Conservation (phyloP, 2,797 vertebrate species). For the Tokudaia muenninki region DNA sequence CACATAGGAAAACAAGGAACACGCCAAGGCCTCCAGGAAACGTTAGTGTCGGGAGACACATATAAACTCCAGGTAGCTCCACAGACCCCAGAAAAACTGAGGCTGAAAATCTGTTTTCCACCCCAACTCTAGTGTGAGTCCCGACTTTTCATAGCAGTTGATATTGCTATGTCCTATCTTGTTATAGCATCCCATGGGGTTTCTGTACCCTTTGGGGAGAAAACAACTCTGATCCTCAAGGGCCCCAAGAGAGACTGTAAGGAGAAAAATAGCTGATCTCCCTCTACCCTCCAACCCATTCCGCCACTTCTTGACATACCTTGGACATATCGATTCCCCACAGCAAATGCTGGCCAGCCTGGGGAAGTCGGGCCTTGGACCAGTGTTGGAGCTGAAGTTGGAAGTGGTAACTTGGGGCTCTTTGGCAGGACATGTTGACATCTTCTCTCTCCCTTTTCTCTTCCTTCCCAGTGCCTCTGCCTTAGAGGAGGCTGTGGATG, state of each 20-base stretch:
- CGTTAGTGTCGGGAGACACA: background rate
- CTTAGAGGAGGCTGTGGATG: slow-evolving; percentile 46
- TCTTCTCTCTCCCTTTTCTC: background rate
- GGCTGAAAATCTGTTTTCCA: slow-evolving; percentile 75
- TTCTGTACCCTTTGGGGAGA: background rate
- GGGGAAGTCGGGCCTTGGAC: background rate
- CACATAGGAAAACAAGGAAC: background rate
- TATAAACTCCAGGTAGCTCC: slow-evolving; percentile 79
- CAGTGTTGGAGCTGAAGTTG: background rate
- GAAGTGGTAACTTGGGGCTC: background rate
- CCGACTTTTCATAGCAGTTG: background rate
- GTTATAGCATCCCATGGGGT: background rate
- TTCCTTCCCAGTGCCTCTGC: slow-evolving; percentile 56
- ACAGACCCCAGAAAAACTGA: slow-evolving; percentile 76
- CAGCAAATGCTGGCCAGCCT: slow-evolving; percentile 16
- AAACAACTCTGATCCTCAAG: background rate
- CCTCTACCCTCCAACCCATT: background rate
- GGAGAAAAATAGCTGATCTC: background rate
- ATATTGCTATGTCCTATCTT: background rate
- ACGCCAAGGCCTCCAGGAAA: background rate
- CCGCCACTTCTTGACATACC: fast-evolving
- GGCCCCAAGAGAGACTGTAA: background rate
- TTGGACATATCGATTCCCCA: background rate
- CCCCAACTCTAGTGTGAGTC: background rate
- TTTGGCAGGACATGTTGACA: background rate